Percentiles rank a stretch among this genome's conserved stretches.
Evolutionary conservation across 2,113 vertebrate species (phyloP).

Genomic region (Rattus norvegicus): GRCr8 NC_086024.1:17824001-17824500

Average conservation of each 20-base stretch:
- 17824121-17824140: neutral
- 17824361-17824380: neutral
- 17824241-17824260: neutral
- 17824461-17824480: constrained; percentile 31
- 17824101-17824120: neutral
- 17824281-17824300: neutral
- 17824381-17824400: neutral
- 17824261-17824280: neutral
- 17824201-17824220: neutral
- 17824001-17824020: constrained; percentile 25
- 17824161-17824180: neutral
- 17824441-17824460: neutral
- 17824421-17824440: neutral
- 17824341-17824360: no score
- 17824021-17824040: constrained; percentile 16
- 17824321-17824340: neutral
- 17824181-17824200: neutral
- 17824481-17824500: neutral
- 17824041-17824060: neutral
- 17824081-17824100: neutral
- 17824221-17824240: neutral
- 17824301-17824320: neutral
- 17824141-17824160: neutral
- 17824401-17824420: neutral
- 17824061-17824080: neutral